phyloP scores from a whole-genome alignment of 2,888 invertebrate genomes.

The Apodemia zela region DNA sequence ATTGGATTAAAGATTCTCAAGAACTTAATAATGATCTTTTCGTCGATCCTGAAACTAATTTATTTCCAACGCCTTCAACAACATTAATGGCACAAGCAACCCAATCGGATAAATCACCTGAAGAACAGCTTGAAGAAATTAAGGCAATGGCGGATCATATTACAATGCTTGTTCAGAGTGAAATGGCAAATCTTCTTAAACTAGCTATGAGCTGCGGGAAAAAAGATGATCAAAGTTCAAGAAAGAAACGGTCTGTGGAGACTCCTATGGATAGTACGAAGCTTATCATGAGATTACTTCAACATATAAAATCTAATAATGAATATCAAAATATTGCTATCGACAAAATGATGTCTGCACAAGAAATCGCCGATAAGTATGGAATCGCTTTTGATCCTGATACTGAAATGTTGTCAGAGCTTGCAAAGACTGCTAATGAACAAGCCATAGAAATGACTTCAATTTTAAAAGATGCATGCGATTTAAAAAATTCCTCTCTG shows the following conservation, averaged over 20 bases:
- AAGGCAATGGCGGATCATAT: slow-evolving; percentile 60
- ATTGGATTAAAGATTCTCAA: slow-evolving; percentile 41
- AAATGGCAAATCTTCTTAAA: slow-evolving; percentile 56
- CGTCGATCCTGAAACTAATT: slow-evolving; percentile 37
- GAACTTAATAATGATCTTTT: slow-evolving; percentile 47
- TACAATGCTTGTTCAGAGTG: slow-evolving; percentile 51
- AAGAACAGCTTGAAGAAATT: slow-evolving; percentile 64
- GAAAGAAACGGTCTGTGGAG: slow-evolving; percentile 57
- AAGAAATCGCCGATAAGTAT: slow-evolving; percentile 71
- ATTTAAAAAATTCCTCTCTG: slow-evolving; percentile 42
- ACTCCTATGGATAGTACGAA: slow-evolving; percentile 63
- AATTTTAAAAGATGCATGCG: slow-evolving; percentile 52
- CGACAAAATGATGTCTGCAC: slow-evolving; percentile 73
- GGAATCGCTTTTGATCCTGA: slow-evolving; percentile 66
- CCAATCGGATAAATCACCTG: slow-evolving; percentile 51
- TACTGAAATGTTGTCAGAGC: slow-evolving; percentile 59
- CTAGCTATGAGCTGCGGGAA: slow-evolving; percentile 47
- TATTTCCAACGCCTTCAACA: slow-evolving; percentile 51
- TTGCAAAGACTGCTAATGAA: slow-evolving; percentile 59
- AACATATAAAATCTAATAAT: slow-evolving; percentile 66
- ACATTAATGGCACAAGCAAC: slow-evolving; percentile 57
- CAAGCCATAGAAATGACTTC: slow-evolving; percentile 59
- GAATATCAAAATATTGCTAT: slow-evolving; percentile 73
- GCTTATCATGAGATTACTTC: slow-evolving; percentile 57
- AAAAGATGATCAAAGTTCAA: slow-evolving; percentile 44